Conservation (phyloP, 2,113 vertebrate genomes). For the Trichechus manatus region DNA sequence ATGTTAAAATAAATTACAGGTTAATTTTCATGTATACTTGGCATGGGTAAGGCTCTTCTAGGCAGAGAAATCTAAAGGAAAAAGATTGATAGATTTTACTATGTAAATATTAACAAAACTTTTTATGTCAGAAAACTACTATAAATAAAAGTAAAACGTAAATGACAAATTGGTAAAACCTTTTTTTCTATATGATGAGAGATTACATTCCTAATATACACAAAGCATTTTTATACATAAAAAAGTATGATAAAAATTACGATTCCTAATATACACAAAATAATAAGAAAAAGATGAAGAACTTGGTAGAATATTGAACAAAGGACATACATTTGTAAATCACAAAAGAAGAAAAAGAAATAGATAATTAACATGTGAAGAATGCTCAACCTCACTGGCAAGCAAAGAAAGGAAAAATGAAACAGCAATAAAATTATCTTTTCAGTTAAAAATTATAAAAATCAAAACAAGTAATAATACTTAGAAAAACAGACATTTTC, state of each 20-base stretch:
- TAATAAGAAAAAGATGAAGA: slow-evolving; percentile 31
- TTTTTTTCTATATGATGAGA: background rate
- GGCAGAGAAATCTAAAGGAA: slow-evolving; percentile 15
- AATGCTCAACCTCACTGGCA: background rate
- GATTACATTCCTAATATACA: background rate
- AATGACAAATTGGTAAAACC: slow-evolving; percentile 44
- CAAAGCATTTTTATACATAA: slow-evolving; percentile 6
- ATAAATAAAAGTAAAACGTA: slow-evolving; percentile 58
- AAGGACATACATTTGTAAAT: background rate
- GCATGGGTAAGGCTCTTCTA: slow-evolving; percentile 32
- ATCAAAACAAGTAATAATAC: background rate
- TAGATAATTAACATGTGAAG: background rate
- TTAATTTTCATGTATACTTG: slow-evolving; percentile 36
- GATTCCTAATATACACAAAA: slow-evolving; percentile 1
- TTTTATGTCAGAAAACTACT: slow-evolving; percentile 10
- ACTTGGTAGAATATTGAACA: background rate
- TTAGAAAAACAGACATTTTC: background rate
- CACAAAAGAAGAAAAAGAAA: background rate
- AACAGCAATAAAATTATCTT: background rate
- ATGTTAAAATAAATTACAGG: slow-evolving; percentile 61
- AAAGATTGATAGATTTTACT: slow-evolving; percentile 47
- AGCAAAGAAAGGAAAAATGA: background rate
- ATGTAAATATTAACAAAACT: background rate
- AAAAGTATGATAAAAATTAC: background rate
- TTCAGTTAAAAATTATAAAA: background rate